Evolutionary conservation across 1,140 invertebrate species (phyloP).

Genomic region (Antheraea pernyi): DNA sequence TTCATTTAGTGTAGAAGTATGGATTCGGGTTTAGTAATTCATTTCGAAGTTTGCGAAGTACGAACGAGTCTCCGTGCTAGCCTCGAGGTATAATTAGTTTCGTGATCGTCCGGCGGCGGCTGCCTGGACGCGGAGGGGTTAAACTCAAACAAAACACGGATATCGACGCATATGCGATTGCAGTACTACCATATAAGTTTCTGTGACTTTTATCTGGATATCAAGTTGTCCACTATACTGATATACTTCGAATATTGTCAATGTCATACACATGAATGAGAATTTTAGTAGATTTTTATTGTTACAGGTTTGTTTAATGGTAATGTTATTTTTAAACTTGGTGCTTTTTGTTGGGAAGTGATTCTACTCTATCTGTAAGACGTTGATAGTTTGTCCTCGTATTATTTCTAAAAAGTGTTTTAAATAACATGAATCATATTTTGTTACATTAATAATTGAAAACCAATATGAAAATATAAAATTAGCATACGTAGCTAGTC

Average conservation of each 20-base stretch:
- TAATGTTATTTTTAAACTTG: not conserved
- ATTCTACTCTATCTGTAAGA: no score
- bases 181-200: constrained; percentile 7
- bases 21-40: constrained; percentile 39
- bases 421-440: no score
- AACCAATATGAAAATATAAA: no score
- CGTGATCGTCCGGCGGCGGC: constrained; percentile 38
- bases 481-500: no score
- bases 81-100: constrained; percentile 60
- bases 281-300: not conserved
- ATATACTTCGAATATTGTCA: not conserved
- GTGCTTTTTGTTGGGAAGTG: not conserved
- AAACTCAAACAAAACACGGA: constrained; percentile 55
- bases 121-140: constrained; percentile 20
- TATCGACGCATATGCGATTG: constrained; percentile 39
- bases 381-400: no score
- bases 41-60: constrained; percentile 56
- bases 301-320: no score
- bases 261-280: not conserved
- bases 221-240: not conserved
- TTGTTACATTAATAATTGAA: no score
- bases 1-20: constrained; percentile 10
- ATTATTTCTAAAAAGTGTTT: no score
- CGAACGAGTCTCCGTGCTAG: constrained; percentile 41
- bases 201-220: constrained; percentile 8